A percentile compares a stretch with the other conserved stretches of the same genome.
These are phyloP conservation scores for Neolamprologus sp. DNA, from an alignment of 2,113 vertebrate genomes.

Conservation along the genomic window DNA sequence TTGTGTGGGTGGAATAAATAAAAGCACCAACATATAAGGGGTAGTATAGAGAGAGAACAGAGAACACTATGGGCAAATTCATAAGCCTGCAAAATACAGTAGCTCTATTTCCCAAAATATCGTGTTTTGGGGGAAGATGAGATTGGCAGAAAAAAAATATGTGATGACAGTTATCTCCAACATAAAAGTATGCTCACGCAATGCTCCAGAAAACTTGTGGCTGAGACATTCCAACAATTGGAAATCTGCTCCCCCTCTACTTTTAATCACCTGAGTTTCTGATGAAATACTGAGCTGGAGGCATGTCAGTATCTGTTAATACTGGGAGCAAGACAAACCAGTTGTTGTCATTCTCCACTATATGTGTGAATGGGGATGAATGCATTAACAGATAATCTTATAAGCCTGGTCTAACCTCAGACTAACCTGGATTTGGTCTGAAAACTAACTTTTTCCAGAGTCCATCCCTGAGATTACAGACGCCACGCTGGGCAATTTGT, in stretches of 20 bases:
- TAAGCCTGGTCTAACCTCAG: background rate
- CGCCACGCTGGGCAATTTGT: background rate
- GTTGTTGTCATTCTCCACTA: background rate
- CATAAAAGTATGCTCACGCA: slow-evolving; percentile 43
- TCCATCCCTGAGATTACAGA: background rate
- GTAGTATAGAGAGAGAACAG: slow-evolving; percentile 14
- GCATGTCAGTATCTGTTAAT: background rate
- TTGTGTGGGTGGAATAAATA: slow-evolving; percentile 43
- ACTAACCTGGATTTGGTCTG: background rate
- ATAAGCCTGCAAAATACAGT: slow-evolving; percentile 38
- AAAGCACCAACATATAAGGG: slow-evolving; percentile 7
- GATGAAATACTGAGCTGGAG: slow-evolving; percentile 47
- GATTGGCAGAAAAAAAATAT: slow-evolving; percentile 37
- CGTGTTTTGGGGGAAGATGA: slow-evolving; percentile 6
- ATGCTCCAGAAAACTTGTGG: slow-evolving; percentile 40
- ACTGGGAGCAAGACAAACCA: slow-evolving; percentile 4
- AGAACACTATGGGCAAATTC: slow-evolving; percentile 1
- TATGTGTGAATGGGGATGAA: background rate
- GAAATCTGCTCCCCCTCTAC: slow-evolving; percentile 17
- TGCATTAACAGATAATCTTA: background rate
- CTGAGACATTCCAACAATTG: slow-evolving; percentile 26
- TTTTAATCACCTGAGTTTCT: slow-evolving; percentile 50
- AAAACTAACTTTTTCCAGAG: background rate
- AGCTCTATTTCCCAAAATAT: slow-evolving; percentile 48
- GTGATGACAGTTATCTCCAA: slow-evolving; percentile 44